phyloP scores from a whole-genome alignment of 2,113 vertebrate genomes.

The Ptilorrhoa leucosticta region DNA sequence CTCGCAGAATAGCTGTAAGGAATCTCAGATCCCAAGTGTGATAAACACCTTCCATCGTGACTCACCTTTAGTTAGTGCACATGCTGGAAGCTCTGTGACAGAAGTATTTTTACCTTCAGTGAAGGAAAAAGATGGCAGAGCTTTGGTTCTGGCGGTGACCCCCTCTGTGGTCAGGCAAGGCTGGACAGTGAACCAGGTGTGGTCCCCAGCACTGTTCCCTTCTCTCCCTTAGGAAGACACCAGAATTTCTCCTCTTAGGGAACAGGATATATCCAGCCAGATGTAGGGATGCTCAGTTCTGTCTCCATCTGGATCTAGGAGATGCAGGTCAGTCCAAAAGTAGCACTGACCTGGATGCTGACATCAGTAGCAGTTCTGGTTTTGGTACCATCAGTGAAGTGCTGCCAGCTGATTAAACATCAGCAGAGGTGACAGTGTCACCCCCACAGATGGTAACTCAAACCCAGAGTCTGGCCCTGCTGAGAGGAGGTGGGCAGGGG shows the following conservation, averaged over 20 bases:
- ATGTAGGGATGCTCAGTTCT: neutral
- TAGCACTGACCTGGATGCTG: neutral
- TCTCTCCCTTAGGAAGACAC: neutral
- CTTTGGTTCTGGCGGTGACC: neutral
- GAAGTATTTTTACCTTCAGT: neutral
- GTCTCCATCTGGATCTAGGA: neutral
- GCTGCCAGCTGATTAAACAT: neutral
- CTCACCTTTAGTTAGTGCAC: neutral
- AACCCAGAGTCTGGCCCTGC: neutral
- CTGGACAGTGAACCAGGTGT: neutral
- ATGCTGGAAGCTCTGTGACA: neutral
- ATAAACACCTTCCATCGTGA: constrained; percentile 1
- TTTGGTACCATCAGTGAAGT: neutral
- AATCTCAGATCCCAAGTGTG: neutral
- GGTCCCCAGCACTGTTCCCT: neutral
- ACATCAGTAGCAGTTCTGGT: neutral
- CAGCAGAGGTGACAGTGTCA: neutral
- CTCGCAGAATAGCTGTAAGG: neutral
- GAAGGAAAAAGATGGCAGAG: neutral
- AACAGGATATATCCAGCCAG: neutral
- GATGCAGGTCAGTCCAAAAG: neutral
- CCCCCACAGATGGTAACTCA: neutral
- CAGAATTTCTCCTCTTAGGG: neutral
- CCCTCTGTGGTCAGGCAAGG: neutral
- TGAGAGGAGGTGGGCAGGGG: neutral